Base-by-base conservation (phyloP, 1,140 invertebrate genomes). In the Bacillus rossius region DNA sequence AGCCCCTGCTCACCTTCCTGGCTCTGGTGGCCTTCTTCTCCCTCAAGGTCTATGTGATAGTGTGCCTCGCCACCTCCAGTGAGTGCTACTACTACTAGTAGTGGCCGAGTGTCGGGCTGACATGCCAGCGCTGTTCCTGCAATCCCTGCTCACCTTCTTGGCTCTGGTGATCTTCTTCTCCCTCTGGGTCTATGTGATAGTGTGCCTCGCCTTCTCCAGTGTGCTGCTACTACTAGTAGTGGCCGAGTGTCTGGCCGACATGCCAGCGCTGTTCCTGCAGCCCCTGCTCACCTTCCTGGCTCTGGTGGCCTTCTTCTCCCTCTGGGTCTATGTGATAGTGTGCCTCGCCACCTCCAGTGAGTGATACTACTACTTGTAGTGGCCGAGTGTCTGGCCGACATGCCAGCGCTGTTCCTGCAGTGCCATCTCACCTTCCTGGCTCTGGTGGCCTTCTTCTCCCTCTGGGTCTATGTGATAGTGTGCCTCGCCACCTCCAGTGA, bases 191-290 rank as follows among this genome's bases (percentile, higher is more conserved):
- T 78, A 81, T 26, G 84, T 96, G 37, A 82, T 96, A 61, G 74
- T 85, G 22, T 84, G 77, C 65, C 72, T 89, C 4, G 81, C 82
- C n/a, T 87, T 86, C 62, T 79, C 85, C 37, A 79, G 87, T 89
- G 77, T 78, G 41, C n/a, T n/a, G n/a, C n/a, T n/a, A n/a, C n/a
- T n/a, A n/a, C n/a, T n/a, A n/a, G n/a, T n/a, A n/a, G n/a, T n/a
- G n/a, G n/a, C n/a, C n/a, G n/a, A n/a, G n/a, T n/a, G n/a, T n/a
- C n/a, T n/a, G n/a, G n/a, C 84, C 48, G 84, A 85, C 66, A 80
- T 96, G 60, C 93, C 94, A 5, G 84, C 82, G n/a, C 73, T 98
- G 22, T 86, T 96, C 66, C 75, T 94, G 19, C 93, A 95, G 68
- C 94, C 94, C 1, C 69, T 96, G 1, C 75, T 93, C 57, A 96